phyloP scores from a whole-genome alignment of 1,140 invertebrate genomes.

The Drosophila orena region DNA sequence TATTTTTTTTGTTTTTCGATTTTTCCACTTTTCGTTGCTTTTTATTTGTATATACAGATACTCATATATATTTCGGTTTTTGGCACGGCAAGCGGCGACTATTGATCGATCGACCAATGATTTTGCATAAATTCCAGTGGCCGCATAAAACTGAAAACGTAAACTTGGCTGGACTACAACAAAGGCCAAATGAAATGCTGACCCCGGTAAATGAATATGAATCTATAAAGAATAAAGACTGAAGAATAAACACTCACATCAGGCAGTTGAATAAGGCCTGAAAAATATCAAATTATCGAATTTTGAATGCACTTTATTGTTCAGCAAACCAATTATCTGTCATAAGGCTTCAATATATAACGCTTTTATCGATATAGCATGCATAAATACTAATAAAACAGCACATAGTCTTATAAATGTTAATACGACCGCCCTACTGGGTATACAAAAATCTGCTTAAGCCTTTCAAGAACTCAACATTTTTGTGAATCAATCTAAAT shows the following conservation, averaged over 20 bases:
- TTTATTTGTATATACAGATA: slow-evolving; percentile 6
- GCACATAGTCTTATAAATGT: too few species aligned
- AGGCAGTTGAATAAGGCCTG: background rate
- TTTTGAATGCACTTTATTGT: slow-evolving; percentile 1
- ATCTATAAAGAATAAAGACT: background rate
- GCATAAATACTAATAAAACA: too few species aligned
- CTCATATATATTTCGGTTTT: slow-evolving; percentile 14
- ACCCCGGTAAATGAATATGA: slow-evolving; percentile 37
- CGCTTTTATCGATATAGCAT: too few species aligned
- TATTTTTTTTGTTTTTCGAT: slow-evolving; percentile 13
- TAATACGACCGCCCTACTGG: too few species aligned
- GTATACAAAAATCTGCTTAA: too few species aligned
- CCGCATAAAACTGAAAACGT: slow-evolving; percentile 41
- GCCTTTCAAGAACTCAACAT: too few species aligned
- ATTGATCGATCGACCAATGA: slow-evolving; percentile 80
- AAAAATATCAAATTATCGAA: background rate
- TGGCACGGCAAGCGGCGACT: slow-evolving; percentile 47
- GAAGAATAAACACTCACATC: slow-evolving; percentile 1
- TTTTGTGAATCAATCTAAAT: background rate
- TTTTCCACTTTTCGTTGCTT: slow-evolving; percentile 31
- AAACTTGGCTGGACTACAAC: slow-evolving; percentile 48
- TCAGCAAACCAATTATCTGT: background rate
- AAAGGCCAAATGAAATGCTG: slow-evolving; percentile 61
- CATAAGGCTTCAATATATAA: background rate
- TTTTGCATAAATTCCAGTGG: slow-evolving; percentile 77